Conservation (phyloP, 1,140 invertebrate species). For the Trinorchestia longiramus region DNA sequence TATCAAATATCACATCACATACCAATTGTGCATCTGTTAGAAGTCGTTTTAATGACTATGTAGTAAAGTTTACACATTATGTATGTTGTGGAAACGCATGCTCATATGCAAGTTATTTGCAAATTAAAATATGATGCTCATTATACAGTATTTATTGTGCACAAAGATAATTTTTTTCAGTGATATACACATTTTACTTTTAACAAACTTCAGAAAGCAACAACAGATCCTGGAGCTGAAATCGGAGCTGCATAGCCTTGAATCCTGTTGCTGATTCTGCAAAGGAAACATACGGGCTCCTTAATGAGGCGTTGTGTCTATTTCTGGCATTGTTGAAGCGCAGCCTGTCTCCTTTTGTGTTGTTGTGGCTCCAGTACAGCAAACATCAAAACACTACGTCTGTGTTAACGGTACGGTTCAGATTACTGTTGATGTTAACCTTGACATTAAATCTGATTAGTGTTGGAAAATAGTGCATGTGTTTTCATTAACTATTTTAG, state of each 20-base stretch:
- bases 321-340: not conserved
- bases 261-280: not conserved
- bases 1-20: too few relatives aligned
- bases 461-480: not conserved
- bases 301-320: not conserved
- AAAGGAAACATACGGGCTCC: not conserved
- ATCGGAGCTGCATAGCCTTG: not conserved
- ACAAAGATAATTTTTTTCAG: too few relatives aligned
- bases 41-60: too few relatives aligned
- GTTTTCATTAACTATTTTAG: not conserved
- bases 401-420: not conserved
- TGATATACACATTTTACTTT: too few relatives aligned
- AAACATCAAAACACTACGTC: not conserved
- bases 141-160: too few relatives aligned
- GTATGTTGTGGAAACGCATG: too few relatives aligned
- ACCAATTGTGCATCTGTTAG: too few relatives aligned
- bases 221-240: too few relatives aligned
- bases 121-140: too few relatives aligned
- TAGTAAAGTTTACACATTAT: too few relatives aligned
- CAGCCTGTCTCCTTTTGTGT: not conserved
- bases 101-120: too few relatives aligned
- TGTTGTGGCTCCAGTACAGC: not conserved
- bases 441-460: not conserved
- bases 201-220: too few relatives aligned
- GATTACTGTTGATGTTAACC: not conserved